These are phyloP conservation scores for Synergus gifuensis DNA, from an alignment of 2,888 invertebrate genomes.

Conservation along the genomic window DNA sequence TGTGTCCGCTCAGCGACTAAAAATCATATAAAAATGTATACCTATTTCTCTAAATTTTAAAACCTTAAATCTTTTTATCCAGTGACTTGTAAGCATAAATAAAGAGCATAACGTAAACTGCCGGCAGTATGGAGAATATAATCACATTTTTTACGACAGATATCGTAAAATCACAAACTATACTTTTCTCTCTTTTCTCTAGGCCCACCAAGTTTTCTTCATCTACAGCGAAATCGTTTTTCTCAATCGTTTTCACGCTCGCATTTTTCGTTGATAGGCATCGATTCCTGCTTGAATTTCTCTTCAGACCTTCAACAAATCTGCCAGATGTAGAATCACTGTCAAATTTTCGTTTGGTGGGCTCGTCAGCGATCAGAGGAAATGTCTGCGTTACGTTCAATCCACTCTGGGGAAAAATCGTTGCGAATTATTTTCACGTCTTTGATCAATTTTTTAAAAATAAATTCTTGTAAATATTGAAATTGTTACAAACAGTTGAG, in stretches of 20 bases:
- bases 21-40: not conserved
- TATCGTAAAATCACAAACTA: conserved; percentile 43
- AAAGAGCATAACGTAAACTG: conserved; percentile 62
- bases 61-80: not conserved
- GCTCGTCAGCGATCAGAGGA: not conserved
- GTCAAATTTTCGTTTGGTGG: not conserved
- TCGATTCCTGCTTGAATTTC: not conserved
- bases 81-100: conserved; percentile 57
- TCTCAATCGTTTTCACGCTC: not conserved
- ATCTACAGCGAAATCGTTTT: not conserved
- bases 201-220: not conserved
- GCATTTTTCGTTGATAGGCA: not conserved
- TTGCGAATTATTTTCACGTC: conserved; percentile 15
- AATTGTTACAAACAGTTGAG: conserved; percentile 13
- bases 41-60: not conserved
- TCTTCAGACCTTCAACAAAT: not conserved
- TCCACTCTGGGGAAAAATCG: conserved; percentile 18
- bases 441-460: not conserved
- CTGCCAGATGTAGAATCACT: not conserved
- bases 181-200: not conserved
- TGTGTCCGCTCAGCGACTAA: not conserved
- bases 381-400: not conserved
- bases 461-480: not conserved
- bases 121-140: conserved; percentile 64
- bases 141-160: conserved; percentile 62